These are phyloP conservation scores for Microchirus variegatus DNA, from an alignment of 2,797 vertebrate genomes.

Conservation along the genomic window DNA sequence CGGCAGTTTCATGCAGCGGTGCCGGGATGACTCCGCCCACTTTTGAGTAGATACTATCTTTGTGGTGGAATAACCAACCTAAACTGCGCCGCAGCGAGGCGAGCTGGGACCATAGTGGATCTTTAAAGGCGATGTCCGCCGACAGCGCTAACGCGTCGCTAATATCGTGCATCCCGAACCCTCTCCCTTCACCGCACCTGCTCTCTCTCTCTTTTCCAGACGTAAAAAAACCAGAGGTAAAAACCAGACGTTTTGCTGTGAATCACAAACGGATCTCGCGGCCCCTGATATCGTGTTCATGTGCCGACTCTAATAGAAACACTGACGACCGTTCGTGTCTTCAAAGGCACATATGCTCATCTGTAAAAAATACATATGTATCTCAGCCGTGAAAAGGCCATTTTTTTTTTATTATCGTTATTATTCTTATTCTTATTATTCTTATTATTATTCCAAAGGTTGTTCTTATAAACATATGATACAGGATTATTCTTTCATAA, in stretches of 20 bases:
- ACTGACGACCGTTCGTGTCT: constrained; percentile 69
- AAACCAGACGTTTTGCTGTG: constrained; percentile 32
- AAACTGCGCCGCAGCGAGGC: too few species aligned
- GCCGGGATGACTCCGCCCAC: too few species aligned
- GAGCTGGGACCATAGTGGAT: too few species aligned
- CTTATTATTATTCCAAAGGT: constrained; percentile 74
- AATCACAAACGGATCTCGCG: constrained; percentile 47
- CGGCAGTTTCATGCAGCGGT: too few species aligned
- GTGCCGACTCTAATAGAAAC: constrained; percentile 71
- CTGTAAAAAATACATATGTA: constrained; percentile 81
- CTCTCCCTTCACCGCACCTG: constrained; percentile 30
- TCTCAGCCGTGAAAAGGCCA: constrained; percentile 74
- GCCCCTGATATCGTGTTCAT: constrained; percentile 39
- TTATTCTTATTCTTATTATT: too few species aligned
- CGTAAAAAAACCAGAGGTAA: too few species aligned
- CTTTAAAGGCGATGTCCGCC: too few species aligned
- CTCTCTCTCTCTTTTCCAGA: constrained; percentile 1
- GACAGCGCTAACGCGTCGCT: too few species aligned
- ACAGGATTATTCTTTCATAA: constrained; percentile 66
- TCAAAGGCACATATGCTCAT: constrained; percentile 82
- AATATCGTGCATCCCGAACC: neutral
- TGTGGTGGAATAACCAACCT: too few species aligned
- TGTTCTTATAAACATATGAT: constrained; percentile 74
- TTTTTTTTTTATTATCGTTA: constrained; percentile 43
- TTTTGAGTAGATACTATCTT: too few species aligned